Evolutionary conservation across 2,797 vertebrate species (phyloP).

Genomic region (Phyllotis vaccarum): DNA sequence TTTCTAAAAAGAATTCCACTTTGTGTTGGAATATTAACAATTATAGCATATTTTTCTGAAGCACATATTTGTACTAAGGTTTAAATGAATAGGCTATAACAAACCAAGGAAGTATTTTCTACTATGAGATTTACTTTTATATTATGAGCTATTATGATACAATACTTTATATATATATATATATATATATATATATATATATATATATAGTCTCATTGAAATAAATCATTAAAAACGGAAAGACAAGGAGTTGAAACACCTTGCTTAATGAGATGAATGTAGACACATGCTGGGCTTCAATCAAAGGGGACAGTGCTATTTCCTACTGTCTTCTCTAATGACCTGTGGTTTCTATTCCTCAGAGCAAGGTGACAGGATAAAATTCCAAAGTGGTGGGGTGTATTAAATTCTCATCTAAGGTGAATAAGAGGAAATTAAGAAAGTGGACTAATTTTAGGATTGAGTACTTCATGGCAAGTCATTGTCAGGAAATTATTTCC

Average conservation of each 20-base stretch:
- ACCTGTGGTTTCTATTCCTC: not conserved
- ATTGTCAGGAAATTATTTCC: not conserved
- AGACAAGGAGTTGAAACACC: not conserved
- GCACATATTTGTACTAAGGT: not conserved
- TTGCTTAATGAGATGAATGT: not conserved
- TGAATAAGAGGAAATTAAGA: not conserved
- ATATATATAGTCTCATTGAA: not conserved
- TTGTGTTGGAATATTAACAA: not conserved
- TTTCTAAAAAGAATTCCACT: not conserved
- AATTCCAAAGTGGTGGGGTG: not conserved
- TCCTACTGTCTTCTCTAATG: not conserved
- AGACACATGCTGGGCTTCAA: not conserved
- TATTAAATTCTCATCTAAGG: not conserved
- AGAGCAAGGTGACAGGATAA: not conserved
- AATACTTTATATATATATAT: not conserved
- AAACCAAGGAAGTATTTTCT: not conserved
- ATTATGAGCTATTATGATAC: not conserved
- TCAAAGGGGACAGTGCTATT: not conserved
- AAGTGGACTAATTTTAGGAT: slow-evolving; percentile 15
- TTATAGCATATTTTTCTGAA: not conserved
- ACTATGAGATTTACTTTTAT: not conserved
- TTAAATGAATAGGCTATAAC: not conserved
- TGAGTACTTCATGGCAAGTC: not conserved
- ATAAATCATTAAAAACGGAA: not conserved
- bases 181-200: not conserved